Conservation (phyloP, 2,888 invertebrate genomes). For the Mimachlamys varia region DNA sequence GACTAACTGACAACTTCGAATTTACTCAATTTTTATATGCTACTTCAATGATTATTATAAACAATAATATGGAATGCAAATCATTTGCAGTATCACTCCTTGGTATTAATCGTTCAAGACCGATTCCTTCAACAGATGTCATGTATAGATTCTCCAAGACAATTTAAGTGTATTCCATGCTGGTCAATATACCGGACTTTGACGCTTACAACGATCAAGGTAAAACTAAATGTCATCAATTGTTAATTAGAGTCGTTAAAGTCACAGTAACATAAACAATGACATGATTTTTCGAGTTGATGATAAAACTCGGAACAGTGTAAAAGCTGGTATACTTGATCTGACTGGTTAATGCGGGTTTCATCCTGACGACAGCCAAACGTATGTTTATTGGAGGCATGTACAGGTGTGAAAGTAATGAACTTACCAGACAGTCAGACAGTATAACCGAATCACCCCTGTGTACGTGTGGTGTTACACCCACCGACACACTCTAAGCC, state of each 20-base stretch:
- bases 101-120: too few species aligned
- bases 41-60: too few species aligned
- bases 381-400: neutral
- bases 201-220: neutral
- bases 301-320: neutral
- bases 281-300: neutral
- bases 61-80: too few species aligned
- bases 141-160: too few species aligned
- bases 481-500: neutral
- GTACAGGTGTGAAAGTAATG: conserved; percentile 35
- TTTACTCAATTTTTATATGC: too few species aligned
- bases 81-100: too few species aligned
- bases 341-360: neutral
- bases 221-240: neutral
- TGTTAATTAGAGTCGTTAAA: neutral
- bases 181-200: too few species aligned
- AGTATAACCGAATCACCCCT: neutral
- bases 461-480: neutral
- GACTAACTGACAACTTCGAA: too few species aligned
- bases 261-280: neutral
- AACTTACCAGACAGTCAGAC: neutral
- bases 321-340: neutral
- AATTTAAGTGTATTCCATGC: too few species aligned
- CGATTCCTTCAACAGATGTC: too few species aligned
- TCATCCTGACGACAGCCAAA: neutral